Base-by-base conservation (phyloP, 2,113 vertebrate species). In the Smithornis capensis region DNA sequence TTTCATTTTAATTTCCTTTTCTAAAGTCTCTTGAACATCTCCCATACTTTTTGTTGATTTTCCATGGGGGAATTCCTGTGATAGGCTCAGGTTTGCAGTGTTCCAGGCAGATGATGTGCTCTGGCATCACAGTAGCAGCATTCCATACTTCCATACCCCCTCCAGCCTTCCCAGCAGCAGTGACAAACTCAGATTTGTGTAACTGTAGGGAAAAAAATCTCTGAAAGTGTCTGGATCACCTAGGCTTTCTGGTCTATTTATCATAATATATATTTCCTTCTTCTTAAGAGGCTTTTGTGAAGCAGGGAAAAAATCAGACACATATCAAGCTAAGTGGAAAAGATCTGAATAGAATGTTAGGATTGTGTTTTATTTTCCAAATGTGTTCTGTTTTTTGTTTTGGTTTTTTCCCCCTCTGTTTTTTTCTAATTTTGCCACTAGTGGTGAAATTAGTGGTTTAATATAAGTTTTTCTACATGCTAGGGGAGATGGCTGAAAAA, bases 141-240 rank as follows among this genome's bases (percentile, higher is more conserved):
- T 47, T 70, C 67, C 5, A 0, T 7, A 2, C 2, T n/a, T n/a
- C n/a, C n/a, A n/a, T n/a, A n/a, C n/a, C n/a, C n/a, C 5, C 10
- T 11, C 37, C 3, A 42, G 31, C 40, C 56, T 37, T 74, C 55
- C 73, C 47, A 45, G n/a, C 47, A 44, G 27, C 70, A 68, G 33
- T 22, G 77, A 42, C 82, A 82, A 56, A 16, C 40, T 89, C 33
- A 6, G 16, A n/a, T 82, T 70, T 79, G n/a, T 71, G 44, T 9
- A 57, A 35, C 62, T 78, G 37, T 25, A 35, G 74, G 64, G 4
- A 59, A n/a, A 44, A 81, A 80, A 82, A 49, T 6, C 0, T 42
- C 49, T 31, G 44, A 40, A 53, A 65, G 33, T 7, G 2, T 87
- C 60, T 83, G 49, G 44, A 52, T 82, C 49, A n/a, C n/a, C n/a